Base-by-base conservation (phyloP, 2,888 invertebrate genomes). In the Antheraea yamamai region DNA sequence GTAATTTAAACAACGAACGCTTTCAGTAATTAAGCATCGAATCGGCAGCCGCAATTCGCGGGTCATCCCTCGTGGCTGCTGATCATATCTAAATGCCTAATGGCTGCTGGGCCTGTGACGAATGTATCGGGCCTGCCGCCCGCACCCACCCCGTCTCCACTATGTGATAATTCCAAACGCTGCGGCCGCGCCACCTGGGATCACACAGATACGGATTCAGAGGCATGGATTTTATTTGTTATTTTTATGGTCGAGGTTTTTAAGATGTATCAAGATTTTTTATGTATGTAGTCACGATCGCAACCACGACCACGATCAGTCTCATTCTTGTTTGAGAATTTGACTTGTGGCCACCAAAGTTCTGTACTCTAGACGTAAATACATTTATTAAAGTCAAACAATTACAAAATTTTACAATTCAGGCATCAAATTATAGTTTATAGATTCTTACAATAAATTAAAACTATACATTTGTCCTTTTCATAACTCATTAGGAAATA, bases 61-160 rank as follows among this genome's bases (percentile, higher is more conserved):
- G 91, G 91, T 89, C 89, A 91, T 90, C 92, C 94, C 92, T 89
- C 84, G 91, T 87, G 93, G 89, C 90, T 84, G 88, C 89, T 91
- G 94, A 94, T 94, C 94, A 94, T 95, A 95, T 95, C 95, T 95
- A 95, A 95, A 95, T 94, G 94, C 95, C 95, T 95, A 94, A 94
- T 95, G 95, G 95, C 95, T 95, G 94, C 93, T 95, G 95, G 93
- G 94, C 93, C 93, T 93, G 95, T 95, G 94, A 94, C 94, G 94
- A 94, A 94, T 94, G 94, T 94, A 93, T 94, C 91, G 92, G 89
- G 90, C 88, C 86, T 82, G 82, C 82, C 81, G 76, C 83, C 84
- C 85, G 81, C 85, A 83, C 81, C 82, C 83, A 88, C 82, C 87
- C 88, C 90, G 89, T 88, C 93, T 92, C 93, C 94, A 94, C 95